Evolutionary conservation across 2,888 invertebrate species (phyloP), one percentile per base, ranked within the genome.

Genomic region (Bursaphelenchus okinawaensis): DNA sequence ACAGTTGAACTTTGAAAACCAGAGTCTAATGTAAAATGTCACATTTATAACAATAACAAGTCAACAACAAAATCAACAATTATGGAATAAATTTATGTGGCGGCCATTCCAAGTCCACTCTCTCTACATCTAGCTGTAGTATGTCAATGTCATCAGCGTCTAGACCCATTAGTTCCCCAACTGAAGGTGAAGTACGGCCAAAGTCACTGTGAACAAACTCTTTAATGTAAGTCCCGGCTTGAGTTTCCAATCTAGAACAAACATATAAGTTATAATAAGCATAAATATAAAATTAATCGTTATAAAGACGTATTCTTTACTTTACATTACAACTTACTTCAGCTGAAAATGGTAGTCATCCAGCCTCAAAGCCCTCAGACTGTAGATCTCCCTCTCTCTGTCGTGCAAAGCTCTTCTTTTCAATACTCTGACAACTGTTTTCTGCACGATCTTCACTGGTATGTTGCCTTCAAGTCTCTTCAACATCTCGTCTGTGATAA

Each of bases 131-230:
- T 7, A 96, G 85, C 31, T 92, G 90, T n/a, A 93, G 85, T 74
- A 98, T 91, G 84, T 96, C 96, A 7, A 90, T 88, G 50, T 68
- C 52, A 16, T 59, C 67, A 20, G 63, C 19, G 9, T 65, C 27
- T 7, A 73, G 57, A 0, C 88, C 88, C 40, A 93, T 85, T 52
- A 92, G 85, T 22, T 87, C 87, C 0, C 88, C 85, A 0, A 81
- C 57, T 1, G 78, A 80, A 23, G 96, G 96, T 9, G 82, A 83
- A 0, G 93, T 93, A 73, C 96, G 87, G 0, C 91, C 90, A 83
- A 94, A 90, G 85, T 98, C 96, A 3, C 95, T 92, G 85, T 96
- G 93, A 22, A 92, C 90, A 86, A 96, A 91, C 86, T 98, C 96
- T 22, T 98, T 98, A 0, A 98, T 89, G 83, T 98, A 98, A 1